Conservation (phyloP, 2,888 invertebrate species). For the Elegia similella region DNA sequence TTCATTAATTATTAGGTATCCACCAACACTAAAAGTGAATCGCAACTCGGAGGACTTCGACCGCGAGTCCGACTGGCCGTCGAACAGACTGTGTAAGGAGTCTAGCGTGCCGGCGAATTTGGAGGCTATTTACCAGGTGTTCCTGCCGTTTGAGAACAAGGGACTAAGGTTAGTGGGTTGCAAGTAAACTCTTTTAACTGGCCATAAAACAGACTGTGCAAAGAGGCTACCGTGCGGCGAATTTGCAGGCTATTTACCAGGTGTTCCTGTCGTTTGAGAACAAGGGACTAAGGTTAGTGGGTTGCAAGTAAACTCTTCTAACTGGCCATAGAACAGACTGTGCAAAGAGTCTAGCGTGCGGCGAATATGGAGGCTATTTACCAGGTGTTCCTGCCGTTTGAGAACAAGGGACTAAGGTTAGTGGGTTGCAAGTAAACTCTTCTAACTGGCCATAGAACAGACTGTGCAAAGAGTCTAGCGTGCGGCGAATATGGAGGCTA, state of each 20-base stretch:
- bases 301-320: not conserved
- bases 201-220: constrained; percentile 77
- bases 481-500: constrained; percentile 70
- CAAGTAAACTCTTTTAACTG: constrained; percentile 58
- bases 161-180: constrained; percentile 83
- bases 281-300: constrained; percentile 86
- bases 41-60: constrained; percentile 77
- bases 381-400: constrained; percentile 87
- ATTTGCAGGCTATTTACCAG: constrained; percentile 81
- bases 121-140: constrained; percentile 83
- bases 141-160: constrained; percentile 89
- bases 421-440: constrained; percentile 27
- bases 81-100: constrained; percentile 69
- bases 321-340: constrained; percentile 78
- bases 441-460: constrained; percentile 80
- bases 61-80: constrained; percentile 77
- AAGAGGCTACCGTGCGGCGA: constrained; percentile 57
- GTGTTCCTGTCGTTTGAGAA: constrained; percentile 89
- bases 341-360: constrained; percentile 66
- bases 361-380: constrained; percentile 78
- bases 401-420: constrained; percentile 90
- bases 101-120: constrained; percentile 62
- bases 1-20: constrained; percentile 54
- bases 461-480: constrained; percentile 66
- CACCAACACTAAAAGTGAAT: constrained; percentile 70